Conservation (phyloP, 2,113 vertebrate genomes). For the Petromus typicus region DNA sequence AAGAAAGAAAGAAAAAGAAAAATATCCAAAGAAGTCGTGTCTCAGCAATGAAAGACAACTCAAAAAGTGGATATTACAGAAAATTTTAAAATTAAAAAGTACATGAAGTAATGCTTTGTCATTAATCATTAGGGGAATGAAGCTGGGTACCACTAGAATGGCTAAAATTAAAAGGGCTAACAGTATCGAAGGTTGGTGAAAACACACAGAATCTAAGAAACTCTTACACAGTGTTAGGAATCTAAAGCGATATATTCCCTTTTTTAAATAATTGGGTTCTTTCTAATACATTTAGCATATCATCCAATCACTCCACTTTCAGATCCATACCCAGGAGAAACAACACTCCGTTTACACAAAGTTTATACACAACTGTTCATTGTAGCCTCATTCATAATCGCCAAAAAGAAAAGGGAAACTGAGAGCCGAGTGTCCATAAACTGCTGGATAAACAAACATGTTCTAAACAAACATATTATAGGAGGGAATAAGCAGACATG, state of each 20-base stretch:
- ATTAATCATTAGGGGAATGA: background rate
- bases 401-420: background rate
- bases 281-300: slow-evolving; percentile 36
- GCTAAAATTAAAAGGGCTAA: slow-evolving; percentile 2
- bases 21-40: background rate
- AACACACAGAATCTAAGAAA: background rate
- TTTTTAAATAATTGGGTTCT: slow-evolving; percentile 47
- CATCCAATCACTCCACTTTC: background rate
- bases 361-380: background rate
- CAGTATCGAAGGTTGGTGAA: background rate
- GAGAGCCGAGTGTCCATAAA: slow-evolving; percentile 33
- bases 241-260: background rate
- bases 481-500: background rate
- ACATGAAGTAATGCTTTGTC: background rate
- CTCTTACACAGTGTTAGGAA: background rate
- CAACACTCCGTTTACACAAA: slow-evolving; percentile 45
- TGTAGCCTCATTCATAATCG: background rate
- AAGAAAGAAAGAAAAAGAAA: no score
- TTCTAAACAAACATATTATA: no score
- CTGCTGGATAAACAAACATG: no score
- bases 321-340: slow-evolving; percentile 1
- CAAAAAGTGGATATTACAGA: background rate
- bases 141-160: background rate
- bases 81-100: background rate
- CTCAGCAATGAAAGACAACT: slow-evolving; percentile 34